Conservation (phyloP, 2,113 vertebrate species). For the Sylvietta virens region DNA sequence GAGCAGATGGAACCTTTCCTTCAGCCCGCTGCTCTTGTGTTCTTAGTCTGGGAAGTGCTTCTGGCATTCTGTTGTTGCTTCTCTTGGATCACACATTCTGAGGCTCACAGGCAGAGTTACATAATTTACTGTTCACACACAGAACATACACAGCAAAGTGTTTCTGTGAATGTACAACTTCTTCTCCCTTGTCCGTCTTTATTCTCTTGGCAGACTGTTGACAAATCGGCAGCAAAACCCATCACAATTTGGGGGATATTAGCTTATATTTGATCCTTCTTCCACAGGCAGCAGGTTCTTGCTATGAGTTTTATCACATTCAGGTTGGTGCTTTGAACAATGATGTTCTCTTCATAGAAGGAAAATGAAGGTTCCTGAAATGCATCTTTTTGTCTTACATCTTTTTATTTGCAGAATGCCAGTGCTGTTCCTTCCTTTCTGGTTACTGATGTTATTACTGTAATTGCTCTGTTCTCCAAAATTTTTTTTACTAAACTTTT, state of each 20-base stretch:
- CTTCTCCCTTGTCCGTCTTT: neutral
- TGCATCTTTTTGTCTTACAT: neutral
- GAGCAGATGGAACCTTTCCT: neutral
- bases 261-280: accelerated
- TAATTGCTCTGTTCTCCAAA: neutral
- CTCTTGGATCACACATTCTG: neutral
- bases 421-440: neutral
- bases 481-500: neutral
- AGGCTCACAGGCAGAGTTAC: neutral
- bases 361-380: neutral
- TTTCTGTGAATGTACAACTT: neutral
- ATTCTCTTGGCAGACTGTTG: neutral
- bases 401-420: neutral
- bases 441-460: neutral
- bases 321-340: neutral
- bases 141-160: accelerated
- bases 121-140: neutral
- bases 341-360: neutral
- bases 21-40: neutral
- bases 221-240: neutral
- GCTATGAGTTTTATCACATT: neutral
- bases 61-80: neutral
- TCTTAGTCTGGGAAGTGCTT: neutral
- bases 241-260: neutral
- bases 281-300: neutral